These are phyloP conservation scores for Osedax frankpressi DNA, from an alignment of 2,888 invertebrate species.

Conservation along the genomic window DNA sequence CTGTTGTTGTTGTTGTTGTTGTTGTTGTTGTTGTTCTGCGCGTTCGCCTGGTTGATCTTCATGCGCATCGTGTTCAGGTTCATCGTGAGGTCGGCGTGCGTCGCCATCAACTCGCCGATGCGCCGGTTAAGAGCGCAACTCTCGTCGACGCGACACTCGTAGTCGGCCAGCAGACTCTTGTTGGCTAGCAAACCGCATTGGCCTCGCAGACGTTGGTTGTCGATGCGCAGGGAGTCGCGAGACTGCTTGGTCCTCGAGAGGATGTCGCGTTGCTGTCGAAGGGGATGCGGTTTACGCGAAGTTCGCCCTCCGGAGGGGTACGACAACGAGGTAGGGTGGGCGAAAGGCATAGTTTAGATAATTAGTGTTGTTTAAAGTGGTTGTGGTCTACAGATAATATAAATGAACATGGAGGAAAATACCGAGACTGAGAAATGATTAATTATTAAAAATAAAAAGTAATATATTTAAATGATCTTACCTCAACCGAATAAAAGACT, in stretches of 20 bases:
- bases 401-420: too few relatives aligned
- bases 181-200: conserved; percentile 51
- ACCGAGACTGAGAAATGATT: too few relatives aligned
- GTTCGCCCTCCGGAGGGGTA: conserved; percentile 37
- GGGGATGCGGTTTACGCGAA: conserved; percentile 36
- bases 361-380: too few relatives aligned
- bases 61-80: conserved; percentile 39
- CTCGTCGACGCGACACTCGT: conserved; percentile 47
- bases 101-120: conserved; percentile 38
- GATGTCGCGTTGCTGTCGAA: conserved; percentile 41
- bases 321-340: conserved; percentile 34
- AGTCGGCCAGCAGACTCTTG: conserved; percentile 48
- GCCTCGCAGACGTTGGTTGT: conserved; percentile 46
- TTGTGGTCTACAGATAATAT: too few relatives aligned
- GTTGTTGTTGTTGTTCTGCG: neutral
- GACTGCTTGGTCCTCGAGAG: conserved; percentile 46
- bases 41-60: conserved; percentile 41
- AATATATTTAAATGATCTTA: too few relatives aligned
- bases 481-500: too few relatives aligned
- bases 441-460: too few relatives aligned
- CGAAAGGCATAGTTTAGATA: too few relatives aligned
- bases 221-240: conserved; percentile 47
- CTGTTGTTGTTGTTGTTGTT: too few relatives aligned
- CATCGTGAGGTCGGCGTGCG: conserved; percentile 42
- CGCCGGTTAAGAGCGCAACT: conserved; percentile 33